These are phyloP conservation scores for Yoshiicerus persimilis DNA, from an alignment of 1,140 invertebrate species.

Conservation along the genomic window DNA sequence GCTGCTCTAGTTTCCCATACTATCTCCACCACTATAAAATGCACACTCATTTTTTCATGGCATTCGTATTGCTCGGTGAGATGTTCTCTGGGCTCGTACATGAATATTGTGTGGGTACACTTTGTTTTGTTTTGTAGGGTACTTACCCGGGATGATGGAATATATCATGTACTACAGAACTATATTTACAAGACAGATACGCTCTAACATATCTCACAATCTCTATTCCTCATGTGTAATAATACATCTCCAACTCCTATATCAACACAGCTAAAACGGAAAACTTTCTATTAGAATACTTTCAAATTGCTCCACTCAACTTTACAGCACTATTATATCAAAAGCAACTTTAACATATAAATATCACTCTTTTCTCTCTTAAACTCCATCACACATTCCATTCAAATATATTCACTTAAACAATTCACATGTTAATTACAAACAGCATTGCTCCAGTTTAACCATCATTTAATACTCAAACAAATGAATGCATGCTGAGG, in stretches of 20 bases:
- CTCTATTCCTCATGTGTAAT: background rate
- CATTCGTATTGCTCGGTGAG: constrained; percentile 6
- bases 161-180: background rate
- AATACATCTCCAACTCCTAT: background rate
- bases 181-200: background rate
- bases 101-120: constrained; percentile 15
- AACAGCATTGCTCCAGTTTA: background rate
- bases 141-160: background rate
- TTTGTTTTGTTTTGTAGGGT: constrained; percentile 20
- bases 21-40: background rate
- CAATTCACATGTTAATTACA: background rate
- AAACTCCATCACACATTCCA: background rate
- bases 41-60: constrained; percentile 14
- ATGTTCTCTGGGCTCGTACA: background rate
- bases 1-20: constrained; percentile 6
- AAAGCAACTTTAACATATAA: background rate
- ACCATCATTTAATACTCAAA: background rate
- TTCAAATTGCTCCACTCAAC: background rate
- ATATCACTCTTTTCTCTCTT: background rate
- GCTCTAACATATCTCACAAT: background rate
- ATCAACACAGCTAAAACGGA: background rate
- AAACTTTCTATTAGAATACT: background rate
- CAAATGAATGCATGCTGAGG: background rate
- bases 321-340: background rate
- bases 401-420: background rate